Evolutionary conservation across 2,113 vertebrate genomes (phyloP).

Genomic region (Myrmecobius fasciatus): DNA sequence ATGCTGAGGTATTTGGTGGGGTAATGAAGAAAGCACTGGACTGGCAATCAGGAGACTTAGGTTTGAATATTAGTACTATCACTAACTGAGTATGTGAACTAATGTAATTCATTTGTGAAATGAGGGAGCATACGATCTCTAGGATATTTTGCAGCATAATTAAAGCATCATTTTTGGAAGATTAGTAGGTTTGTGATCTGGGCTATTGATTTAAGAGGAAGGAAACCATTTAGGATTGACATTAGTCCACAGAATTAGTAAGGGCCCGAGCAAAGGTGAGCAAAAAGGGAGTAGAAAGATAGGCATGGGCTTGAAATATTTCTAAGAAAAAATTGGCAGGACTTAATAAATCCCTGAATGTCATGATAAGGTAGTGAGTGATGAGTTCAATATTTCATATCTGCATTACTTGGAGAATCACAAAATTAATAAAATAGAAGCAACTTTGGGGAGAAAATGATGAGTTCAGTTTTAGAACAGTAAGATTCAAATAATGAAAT

Average conservation of each 20-base stretch:
- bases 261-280: not conserved
- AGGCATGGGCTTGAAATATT: not conserved
- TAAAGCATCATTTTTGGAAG: not conserved
- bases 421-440: not conserved
- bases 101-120: not conserved
- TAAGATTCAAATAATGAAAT: not conserved
- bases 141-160: not conserved
- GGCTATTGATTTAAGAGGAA: not conserved
- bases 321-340: not conserved
- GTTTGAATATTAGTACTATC: not conserved
- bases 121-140: not conserved
- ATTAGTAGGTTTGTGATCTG: not conserved
- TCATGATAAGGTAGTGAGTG: not conserved
- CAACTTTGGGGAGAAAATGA: fast-evolving
- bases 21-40: not conserved
- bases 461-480: too few species aligned
- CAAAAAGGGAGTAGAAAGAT: not conserved
- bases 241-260: not conserved
- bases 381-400: fast-evolving
- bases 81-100: not conserved
- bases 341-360: not conserved
- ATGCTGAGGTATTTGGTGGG: not conserved
- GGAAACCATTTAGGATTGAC: not conserved
- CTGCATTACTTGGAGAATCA: not conserved
- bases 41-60: not conserved